These are phyloP conservation scores for Pocillopora verrucosa DNA, from an alignment of 64 coral and sea anemone species.

Conservation along the genomic window DNA sequence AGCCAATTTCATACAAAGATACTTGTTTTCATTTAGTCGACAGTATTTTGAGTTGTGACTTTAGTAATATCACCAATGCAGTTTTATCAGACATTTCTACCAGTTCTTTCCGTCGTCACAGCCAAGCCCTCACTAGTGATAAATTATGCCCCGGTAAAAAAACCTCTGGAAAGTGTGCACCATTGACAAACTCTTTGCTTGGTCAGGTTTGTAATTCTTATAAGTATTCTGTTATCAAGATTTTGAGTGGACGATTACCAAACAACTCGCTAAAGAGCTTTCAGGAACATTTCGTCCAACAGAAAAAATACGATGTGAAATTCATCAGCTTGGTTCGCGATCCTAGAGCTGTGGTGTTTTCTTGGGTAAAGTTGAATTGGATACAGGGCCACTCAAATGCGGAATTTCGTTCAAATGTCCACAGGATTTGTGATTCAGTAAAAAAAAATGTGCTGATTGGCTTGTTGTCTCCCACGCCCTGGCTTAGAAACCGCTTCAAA, in stretches of 20 bases:
- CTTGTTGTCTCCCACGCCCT: background rate
- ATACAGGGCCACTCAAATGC: constrained; percentile 11
- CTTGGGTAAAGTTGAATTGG: constrained; percentile 2
- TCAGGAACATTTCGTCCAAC: background rate
- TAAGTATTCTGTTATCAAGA: constrained; percentile 11
- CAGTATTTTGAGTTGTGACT: constrained; percentile 10
- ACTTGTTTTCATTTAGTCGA: background rate
- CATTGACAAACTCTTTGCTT: background rate
- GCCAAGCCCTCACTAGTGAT: background rate
- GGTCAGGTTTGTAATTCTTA: background rate
- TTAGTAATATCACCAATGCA: background rate
- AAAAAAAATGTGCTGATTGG: background rate
- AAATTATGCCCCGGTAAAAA: background rate
- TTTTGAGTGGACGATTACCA: background rate
- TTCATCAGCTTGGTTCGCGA: constrained; percentile 1
- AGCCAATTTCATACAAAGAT: background rate
- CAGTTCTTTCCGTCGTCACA: background rate
- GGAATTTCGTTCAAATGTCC: background rate
- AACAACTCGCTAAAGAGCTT: constrained; percentile 7
- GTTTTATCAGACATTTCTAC: background rate
- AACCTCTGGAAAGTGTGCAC: background rate
- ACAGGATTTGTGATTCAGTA: constrained; percentile 2
- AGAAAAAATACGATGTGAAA: constrained; percentile 6
- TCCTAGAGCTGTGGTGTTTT: constrained; percentile 10
- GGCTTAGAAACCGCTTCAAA: constrained; percentile 12